phyloP scores from a whole-genome alignment of 2,888 invertebrate genomes.

The Ichneumoninae sp. region DNA sequence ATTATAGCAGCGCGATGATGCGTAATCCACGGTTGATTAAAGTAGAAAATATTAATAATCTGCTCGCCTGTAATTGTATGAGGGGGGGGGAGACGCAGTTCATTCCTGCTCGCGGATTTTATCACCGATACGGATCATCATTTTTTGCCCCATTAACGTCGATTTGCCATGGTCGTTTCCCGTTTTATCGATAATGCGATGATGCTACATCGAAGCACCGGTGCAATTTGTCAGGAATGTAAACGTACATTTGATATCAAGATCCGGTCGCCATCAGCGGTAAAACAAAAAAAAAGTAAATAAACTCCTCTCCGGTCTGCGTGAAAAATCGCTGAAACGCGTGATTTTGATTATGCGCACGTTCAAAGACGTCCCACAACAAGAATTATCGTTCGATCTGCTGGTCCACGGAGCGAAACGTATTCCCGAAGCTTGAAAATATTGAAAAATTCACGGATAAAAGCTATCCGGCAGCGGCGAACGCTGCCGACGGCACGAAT shows the following conservation, averaged over 20 bases:
- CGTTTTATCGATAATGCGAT: conserved; percentile 28
- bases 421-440: conserved; percentile 35
- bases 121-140: conserved; percentile 29
- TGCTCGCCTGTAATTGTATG: not conserved
- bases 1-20: conserved; percentile 3
- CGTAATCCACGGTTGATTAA: not conserved
- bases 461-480: conserved; percentile 4
- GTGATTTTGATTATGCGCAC: not conserved
- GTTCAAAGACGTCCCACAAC: not conserved
- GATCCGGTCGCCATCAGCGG: not conserved
- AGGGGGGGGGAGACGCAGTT: not conserved
- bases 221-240: not conserved
- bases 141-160: conserved; percentile 30
- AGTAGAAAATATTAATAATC: conserved; percentile 19
- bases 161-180: conserved; percentile 13
- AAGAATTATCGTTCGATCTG: conserved; percentile 14
- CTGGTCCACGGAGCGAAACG: conserved; percentile 63
- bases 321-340: not conserved
- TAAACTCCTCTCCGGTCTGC: not conserved
- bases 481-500: conserved; percentile 65
- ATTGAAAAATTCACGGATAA: conserved; percentile 3
- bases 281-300: not conserved
- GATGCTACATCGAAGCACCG: conserved; percentile 6
- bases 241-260: not conserved
- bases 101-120: conserved; percentile 20